Conservation (phyloP, 2,113 vertebrate genomes). For the Puffinus mauretanicus region DNA sequence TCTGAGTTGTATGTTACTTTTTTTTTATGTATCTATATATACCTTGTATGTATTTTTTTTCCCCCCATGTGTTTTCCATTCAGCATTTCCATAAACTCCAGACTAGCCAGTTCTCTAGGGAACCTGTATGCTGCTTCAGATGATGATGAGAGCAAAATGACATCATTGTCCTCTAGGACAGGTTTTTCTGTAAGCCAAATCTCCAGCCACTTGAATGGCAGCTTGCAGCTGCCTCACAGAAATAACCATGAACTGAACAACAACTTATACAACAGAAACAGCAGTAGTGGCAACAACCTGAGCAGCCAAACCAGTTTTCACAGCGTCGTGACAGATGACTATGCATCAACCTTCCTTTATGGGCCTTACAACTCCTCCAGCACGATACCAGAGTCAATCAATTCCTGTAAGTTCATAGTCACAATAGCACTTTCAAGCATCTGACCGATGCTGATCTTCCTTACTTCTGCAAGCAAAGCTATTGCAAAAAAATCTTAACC, state of each 20-base stretch:
- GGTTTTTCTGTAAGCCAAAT: conserved; percentile 69
- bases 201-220: conserved; percentile 73
- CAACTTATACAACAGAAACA: conserved; percentile 76
- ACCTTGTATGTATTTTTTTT: conserved; percentile 35
- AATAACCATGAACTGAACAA: conserved; percentile 88
- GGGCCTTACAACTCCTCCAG: conserved; percentile 78
- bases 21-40: background rate
- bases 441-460: background rate
- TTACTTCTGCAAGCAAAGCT: conserved; percentile 46
- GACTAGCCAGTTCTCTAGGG: conserved; percentile 91
- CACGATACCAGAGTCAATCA: conserved; percentile 86
- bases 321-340: conserved; percentile 63
- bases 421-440: conserved; percentile 31
- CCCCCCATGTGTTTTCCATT: conserved; percentile 65
- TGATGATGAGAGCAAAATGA: conserved; percentile 75
- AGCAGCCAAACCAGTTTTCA: conserved; percentile 52
- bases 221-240: conserved; percentile 66
- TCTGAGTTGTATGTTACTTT: conserved; percentile 18
- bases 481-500: conserved; percentile 1
- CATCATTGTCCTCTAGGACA: conserved; percentile 66
- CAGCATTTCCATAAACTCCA: conserved; percentile 86
- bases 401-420: conserved; percentile 90
- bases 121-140: conserved; percentile 82
- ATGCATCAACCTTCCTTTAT: conserved; percentile 69
- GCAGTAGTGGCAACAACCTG: conserved; percentile 62